A percentile compares a stretch with the other conserved stretches of the same genome.
Evolutionary conservation across 2,797 vertebrate species (phyloP).

Genomic region (Macroramphosus scolopax): DNA sequence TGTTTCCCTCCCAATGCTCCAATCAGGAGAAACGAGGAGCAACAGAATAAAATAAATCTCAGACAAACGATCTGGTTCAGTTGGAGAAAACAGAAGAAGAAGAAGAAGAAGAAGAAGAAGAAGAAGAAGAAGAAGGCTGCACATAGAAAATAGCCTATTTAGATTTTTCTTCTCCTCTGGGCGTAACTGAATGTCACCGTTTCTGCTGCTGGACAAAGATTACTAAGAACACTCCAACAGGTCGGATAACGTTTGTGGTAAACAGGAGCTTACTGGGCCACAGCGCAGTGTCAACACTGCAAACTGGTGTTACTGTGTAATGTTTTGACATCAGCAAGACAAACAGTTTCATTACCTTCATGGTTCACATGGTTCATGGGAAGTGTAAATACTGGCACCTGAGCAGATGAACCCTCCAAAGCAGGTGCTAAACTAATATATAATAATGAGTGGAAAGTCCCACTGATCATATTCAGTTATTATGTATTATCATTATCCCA

Average conservation of each 20-base stretch:
- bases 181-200: neutral
- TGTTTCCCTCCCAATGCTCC: too few relatives aligned
- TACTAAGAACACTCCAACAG: conserved; percentile 50
- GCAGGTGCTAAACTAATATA: conserved; percentile 1
- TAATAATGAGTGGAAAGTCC: too few relatives aligned
- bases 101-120: too few relatives aligned
- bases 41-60: too few relatives aligned
- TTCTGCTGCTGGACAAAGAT: conserved; percentile 7
- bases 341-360: conserved; percentile 42
- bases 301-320: conserved; percentile 30
- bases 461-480: too few relatives aligned
- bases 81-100: too few relatives aligned
- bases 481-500: too few relatives aligned
- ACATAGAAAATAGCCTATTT: too few relatives aligned
- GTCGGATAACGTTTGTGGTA: conserved; percentile 65
- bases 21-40: too few relatives aligned
- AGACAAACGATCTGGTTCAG: too few relatives aligned
- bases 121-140: too few relatives aligned
- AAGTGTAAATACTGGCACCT: conserved; percentile 27
- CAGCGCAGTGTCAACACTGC: conserved; percentile 59
- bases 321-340: conserved; percentile 69
- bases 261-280: conserved; percentile 50
- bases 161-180: neutral
- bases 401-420: conserved; percentile 14
- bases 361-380: conserved; percentile 8